Evolutionary conservation across 2,113 vertebrate species (phyloP), one percentile per base, ranked within the genome.

Genomic region (Pluvialis apricaria): DNA sequence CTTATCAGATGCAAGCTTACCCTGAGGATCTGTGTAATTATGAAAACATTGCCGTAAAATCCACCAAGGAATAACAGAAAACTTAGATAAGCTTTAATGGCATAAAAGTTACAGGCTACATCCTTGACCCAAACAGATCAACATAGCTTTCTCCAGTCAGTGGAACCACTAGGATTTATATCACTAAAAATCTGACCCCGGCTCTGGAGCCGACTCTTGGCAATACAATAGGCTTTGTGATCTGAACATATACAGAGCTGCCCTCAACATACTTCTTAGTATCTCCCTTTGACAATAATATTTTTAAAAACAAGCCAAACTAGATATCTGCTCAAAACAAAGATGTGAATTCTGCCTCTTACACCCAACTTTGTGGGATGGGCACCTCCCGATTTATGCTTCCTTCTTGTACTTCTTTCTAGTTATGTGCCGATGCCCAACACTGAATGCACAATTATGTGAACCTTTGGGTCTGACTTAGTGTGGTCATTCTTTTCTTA

Each of bases 31-130:
- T 58, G 25, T n/a, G 54, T 32, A 73, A 91, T 77, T 90, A 90
- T 29, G 32, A 72, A 77, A 91, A 85, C 15, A 90, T 65, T 5
- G 1, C 32, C 36, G 78, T 21, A 77, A 88, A 95, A 88, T 36
- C 36, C 68, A 86, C n/a, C 28, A 54, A 90, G 76, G 54, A 90
- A 13, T 36, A 82, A 91, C 20, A 82, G 25, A 91, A 91, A 82
- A 77, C 11, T 68, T n/a, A 57, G n/a, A 49, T 65, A 72, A 85
- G 26, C 49, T 79, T 84, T 76, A 60, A 89, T 11, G 31, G n/a
- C n/a, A 47, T 60, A 38, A 66, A 85, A 70, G 22, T 65, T 65
- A 82, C 24, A 57, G 62, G 20, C 38, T 92, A 55, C 25, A 21
- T 58, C 87, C 60, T 58, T 77, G 52, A 76, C 47, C 24, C 36